Base-by-base conservation (phyloP, 2,797 vertebrate species). In the Cynodonichthys magdalenae region DNA sequence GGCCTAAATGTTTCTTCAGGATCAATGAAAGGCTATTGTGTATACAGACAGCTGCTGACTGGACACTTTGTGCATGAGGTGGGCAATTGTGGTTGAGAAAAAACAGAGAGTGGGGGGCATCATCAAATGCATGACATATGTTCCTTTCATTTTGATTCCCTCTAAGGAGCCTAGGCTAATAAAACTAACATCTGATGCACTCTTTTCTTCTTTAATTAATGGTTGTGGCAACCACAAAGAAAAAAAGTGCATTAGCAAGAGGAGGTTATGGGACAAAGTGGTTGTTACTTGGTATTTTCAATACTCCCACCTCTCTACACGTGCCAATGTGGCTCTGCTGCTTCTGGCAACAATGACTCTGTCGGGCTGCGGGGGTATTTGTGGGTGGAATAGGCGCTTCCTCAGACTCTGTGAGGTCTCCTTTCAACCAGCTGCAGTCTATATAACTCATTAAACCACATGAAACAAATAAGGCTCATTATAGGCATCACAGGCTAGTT, bases 121-220 rank as follows among this genome's bases (percentile, higher is more conserved):
- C 83, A 88, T 92, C 85, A 92, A 92, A 92, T 86, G 81, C 69
- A 63, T 90, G 90, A 87, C 91, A 93, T 92, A 89, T 92, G 92
- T 92, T 92, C 87, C 81, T 92, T 93, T 92, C 87, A 90, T 93
- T 92, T 86, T 83, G 85, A 91, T 82, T 90, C 82, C 81, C 85
- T 89, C 87, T 87, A 85, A 92, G 88, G 86, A 87, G 81, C 74
- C 77, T 75, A n/a, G 74, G 74, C 85, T 91, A 91, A 92, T 94
- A 92, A 93, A 94, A 93, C 87, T 79, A 91, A 89, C 89, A 92
- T 91, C 89, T 91, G 89, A 93, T 93, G 85, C 85, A 88, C 80
- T 84, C 73, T 74, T 90, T 89, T 78, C 18, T 65, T 84, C 82
- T 90, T 90, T 91, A 91, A 93, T 94, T 91, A 93, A 91, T 81